Conservation (phyloP, 2,113 vertebrate species). For the Leucoraja erinaceus region DNA sequence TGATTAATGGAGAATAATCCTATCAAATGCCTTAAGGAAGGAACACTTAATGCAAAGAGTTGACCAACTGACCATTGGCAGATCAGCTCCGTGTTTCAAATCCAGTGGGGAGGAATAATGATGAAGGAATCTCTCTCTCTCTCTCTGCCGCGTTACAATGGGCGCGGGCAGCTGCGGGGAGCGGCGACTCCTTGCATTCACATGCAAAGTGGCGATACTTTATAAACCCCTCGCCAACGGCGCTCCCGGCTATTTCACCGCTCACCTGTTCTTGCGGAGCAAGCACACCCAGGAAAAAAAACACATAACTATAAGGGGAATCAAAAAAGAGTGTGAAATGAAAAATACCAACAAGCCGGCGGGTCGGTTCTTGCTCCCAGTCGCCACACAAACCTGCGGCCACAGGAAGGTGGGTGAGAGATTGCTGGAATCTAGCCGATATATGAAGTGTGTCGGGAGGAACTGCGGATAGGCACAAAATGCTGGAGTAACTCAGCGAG, state of each 20-base stretch:
- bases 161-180: background rate
- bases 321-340: slow-evolving; percentile 18
- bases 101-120: background rate
- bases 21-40: background rate
- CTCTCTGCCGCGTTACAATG: background rate
- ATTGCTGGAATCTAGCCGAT: background rate
- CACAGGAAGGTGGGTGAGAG: slow-evolving; percentile 38
- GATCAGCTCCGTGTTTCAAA: slow-evolving; percentile 11
- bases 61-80: background rate
- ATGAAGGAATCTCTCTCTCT: background rate
- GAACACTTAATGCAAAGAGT: background rate
- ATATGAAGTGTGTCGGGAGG: too few species aligned
- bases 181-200: slow-evolving; percentile 55
- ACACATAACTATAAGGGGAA: background rate
- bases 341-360: slow-evolving; percentile 51
- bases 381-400: slow-evolving; percentile 46
- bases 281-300: background rate
- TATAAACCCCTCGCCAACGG: slow-evolving; percentile 54
- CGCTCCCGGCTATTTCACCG: slow-evolving; percentile 24
- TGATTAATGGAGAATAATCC: background rate
- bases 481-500: too few species aligned
- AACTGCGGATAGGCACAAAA: too few species aligned
- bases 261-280: slow-evolving; percentile 39
- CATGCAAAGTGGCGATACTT: slow-evolving; percentile 61
- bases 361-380: slow-evolving; percentile 48